phyloP scores from a whole-genome alignment of 2,797 vertebrate genomes.

The Poeciliopsis turneri region DNA sequence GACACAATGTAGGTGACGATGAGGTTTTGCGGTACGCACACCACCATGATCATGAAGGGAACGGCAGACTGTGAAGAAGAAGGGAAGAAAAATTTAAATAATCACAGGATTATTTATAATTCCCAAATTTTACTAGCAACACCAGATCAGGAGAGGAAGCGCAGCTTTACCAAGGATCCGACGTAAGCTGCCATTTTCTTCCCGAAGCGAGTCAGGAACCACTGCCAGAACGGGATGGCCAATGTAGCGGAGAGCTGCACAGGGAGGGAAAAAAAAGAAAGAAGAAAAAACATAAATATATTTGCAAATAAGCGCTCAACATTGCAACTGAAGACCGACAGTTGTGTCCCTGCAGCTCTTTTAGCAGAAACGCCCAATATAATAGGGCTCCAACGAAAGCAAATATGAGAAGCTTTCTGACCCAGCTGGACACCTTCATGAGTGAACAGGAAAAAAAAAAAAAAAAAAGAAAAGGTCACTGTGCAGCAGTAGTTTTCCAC shows the following conservation, averaged over 20 bases:
- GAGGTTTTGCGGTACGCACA: conserved; percentile 85
- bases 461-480: background rate
- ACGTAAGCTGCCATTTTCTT: conserved; percentile 93
- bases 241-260: conserved; percentile 89
- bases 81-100: background rate
- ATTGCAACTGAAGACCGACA: conserved; percentile 7
- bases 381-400: conserved; percentile 45
- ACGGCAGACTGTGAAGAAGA: conserved; percentile 84
- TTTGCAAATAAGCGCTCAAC: conserved; percentile 14
- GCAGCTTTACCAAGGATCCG: conserved; percentile 89
- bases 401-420: conserved; percentile 37
- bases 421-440: background rate
- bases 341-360: background rate
- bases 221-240: conserved; percentile 97
- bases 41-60: conserved; percentile 91
- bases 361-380: conserved; percentile 29
- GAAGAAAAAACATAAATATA: background rate
- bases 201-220: conserved; percentile 95
- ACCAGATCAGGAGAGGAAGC: background rate
- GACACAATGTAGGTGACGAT: conserved; percentile 89
- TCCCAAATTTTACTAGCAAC: background rate
- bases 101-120: background rate
- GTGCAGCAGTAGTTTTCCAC: background rate
- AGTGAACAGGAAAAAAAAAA: conserved; percentile 23
- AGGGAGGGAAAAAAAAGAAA: background rate